A percentile compares a stretch with the other conserved stretches of the same genome.
These are phyloP conservation scores for Lutjanus campechanus DNA, from an alignment of 2,797 vertebrate species.

Conservation along the genomic window DNA sequence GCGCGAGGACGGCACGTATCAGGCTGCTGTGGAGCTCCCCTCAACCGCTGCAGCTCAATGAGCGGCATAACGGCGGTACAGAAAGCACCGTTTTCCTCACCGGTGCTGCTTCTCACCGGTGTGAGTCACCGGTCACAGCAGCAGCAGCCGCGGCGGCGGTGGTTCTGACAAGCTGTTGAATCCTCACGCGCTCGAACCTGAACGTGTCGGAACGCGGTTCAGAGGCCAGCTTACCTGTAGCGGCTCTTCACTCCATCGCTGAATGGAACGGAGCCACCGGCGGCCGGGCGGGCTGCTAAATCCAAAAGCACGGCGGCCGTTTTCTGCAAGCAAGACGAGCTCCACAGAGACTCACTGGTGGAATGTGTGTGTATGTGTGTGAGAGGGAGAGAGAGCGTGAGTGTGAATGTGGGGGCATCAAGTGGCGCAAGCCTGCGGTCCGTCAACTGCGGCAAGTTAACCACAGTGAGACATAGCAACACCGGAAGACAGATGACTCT, in stretches of 20 bases:
- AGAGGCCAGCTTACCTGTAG: conserved; percentile 58
- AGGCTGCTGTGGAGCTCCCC: conserved; percentile 30
- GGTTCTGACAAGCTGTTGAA: conserved; percentile 36
- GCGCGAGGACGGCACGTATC: conserved; percentile 4
- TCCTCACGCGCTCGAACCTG: neutral
- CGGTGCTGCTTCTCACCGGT: neutral
- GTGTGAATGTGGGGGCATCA: conserved; percentile 55
- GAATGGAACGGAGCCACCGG: conserved; percentile 28
- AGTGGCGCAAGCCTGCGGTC: conserved; percentile 62
- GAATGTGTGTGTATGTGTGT: conserved; percentile 41
- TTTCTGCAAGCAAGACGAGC: conserved; percentile 34
- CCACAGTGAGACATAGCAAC: neutral
- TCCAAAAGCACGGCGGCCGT: conserved; percentile 62
- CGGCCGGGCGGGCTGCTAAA: conserved; percentile 42
- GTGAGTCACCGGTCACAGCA: conserved; percentile 25
- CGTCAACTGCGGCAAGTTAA: conserved; percentile 28
- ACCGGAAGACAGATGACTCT: conserved; percentile 33
- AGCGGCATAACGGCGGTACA: neutral
- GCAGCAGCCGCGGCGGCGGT: neutral
- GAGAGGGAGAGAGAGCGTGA: neutral
- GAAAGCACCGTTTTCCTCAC: neutral
- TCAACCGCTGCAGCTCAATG: conserved; percentile 17
- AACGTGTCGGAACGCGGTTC: neutral
- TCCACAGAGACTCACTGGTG: conserved; percentile 48
- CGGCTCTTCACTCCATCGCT: conserved; percentile 57